Evolutionary conservation across 2,888 invertebrate species (phyloP).

Genomic region (Dichetophora obliterata): DNA sequence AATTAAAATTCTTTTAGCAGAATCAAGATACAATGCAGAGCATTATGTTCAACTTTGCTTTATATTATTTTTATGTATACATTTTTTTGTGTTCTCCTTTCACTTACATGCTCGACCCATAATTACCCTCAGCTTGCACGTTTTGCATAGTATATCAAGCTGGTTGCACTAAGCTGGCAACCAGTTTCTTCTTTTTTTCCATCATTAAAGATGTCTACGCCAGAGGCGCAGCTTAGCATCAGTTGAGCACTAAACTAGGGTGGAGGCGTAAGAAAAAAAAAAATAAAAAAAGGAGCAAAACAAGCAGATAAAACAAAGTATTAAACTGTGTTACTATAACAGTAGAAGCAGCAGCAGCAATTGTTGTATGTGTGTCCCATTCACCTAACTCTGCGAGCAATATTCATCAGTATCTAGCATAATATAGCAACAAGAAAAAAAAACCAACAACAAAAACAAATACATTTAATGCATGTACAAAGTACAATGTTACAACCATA

Average conservation of each 20-base stretch:
- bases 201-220: constrained; percentile 62
- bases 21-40: too few relatives aligned
- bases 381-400: constrained; percentile 36
- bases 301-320: constrained; percentile 2
- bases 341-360: background rate
- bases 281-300: background rate
- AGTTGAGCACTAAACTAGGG: constrained; percentile 25
- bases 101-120: constrained; percentile 23
- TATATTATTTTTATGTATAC: too few relatives aligned
- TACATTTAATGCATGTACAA: constrained; percentile 41
- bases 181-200: constrained; percentile 49
- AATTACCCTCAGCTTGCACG: constrained; percentile 31
- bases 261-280: background rate
- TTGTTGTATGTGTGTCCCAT: constrained; percentile 18
- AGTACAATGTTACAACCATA: constrained; percentile 36
- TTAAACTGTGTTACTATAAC: background rate
- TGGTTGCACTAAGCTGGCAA: constrained; percentile 18
- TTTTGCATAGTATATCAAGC: constrained; percentile 42
- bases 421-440: constrained; percentile 46
- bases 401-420: constrained; percentile 47
- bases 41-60: too few relatives aligned
- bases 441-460: constrained; percentile 52
- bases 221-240: constrained; percentile 58
- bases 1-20: too few relatives aligned
- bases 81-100: constrained; percentile 3